A percentile compares a stretch with the other conserved stretches of the same genome.
Evolutionary conservation across 2,797 vertebrate genomes (phyloP).

Genomic region (Scleropages formosus): DNA sequence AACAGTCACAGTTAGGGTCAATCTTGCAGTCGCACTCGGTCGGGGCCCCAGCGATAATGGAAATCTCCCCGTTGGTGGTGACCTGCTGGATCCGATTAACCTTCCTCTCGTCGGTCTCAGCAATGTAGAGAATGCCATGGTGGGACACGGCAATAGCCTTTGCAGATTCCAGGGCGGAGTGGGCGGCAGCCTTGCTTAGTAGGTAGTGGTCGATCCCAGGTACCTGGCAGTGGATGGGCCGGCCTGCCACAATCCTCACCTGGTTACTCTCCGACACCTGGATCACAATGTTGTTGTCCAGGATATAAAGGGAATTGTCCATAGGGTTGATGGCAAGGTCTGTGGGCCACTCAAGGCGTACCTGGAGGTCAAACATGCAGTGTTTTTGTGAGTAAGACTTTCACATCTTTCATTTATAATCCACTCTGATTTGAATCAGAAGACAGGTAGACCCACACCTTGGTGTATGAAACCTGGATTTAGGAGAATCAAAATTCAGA

Average conservation of each 20-base stretch:
- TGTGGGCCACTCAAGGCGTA: constrained; percentile 83
- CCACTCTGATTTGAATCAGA: neutral
- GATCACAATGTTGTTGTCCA: constrained; percentile 87
- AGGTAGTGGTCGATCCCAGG: constrained; percentile 76
- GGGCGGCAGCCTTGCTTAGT: constrained; percentile 77
- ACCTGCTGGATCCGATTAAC: constrained; percentile 84
- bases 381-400: neutral
- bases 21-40: constrained; percentile 88
- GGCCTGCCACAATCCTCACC: constrained; percentile 79
- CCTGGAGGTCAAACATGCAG: constrained; percentile 55
- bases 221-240: constrained; percentile 84
- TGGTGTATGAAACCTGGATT: too few species aligned
- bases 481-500: too few species aligned
- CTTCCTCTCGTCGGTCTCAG: constrained; percentile 83
- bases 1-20: constrained; percentile 85
- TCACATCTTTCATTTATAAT: neutral
- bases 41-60: constrained; percentile 72
- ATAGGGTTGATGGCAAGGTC: constrained; percentile 81
- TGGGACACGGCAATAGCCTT: constrained; percentile 79
- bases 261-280: constrained; percentile 77
- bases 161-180: constrained; percentile 75
- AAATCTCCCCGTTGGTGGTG: constrained; percentile 81
- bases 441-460: too few species aligned
- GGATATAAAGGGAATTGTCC: constrained; percentile 82
- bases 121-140: constrained; percentile 77